These are phyloP conservation scores for Pseudorhiza aurosa DNA, from an alignment of 30 jellyfish, hydroid and myxozoan genomes.

Conservation along the genomic window DNA sequence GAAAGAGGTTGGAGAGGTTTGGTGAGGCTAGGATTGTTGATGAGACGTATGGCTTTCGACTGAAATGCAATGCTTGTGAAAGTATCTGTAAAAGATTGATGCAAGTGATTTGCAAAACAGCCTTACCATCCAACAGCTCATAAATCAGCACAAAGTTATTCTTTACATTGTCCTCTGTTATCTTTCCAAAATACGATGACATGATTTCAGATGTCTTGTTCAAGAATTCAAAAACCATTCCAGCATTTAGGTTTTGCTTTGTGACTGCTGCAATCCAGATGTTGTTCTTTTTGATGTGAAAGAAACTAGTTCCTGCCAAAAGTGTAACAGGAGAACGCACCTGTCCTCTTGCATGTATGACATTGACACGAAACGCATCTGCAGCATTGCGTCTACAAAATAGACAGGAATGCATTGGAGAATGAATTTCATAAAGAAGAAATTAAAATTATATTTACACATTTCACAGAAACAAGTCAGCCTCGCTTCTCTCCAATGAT, in stretches of 20 bases:
- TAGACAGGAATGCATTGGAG: too few species aligned
- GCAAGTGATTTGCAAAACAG: background rate
- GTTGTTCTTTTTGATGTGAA: conserved; percentile 87
- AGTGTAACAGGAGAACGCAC: conserved; percentile 96
- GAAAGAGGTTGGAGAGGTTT: too few species aligned
- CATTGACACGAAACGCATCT: conserved; percentile 96
- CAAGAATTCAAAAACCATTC: conserved; percentile 93
- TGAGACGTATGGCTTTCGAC: too few species aligned
- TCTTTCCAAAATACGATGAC: conserved; percentile 90
- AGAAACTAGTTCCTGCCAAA: conserved; percentile 90
- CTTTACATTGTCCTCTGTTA: conserved; percentile 87
- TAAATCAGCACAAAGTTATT: conserved; percentile 87
- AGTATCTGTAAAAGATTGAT: background rate
- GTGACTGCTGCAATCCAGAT: conserved; percentile 95
- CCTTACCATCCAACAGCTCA: conserved; percentile 94
- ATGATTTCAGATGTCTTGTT: conserved; percentile 82
- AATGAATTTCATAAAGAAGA: too few species aligned
- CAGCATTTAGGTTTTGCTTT: conserved; percentile 90
- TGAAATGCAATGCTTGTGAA: background rate
- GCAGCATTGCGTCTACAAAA: conserved; percentile 89
- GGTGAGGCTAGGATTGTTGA: too few species aligned
- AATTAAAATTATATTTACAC: too few species aligned
- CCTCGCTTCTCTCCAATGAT: too few species aligned
- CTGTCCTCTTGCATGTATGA: conserved; percentile 94
- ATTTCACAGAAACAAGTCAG: too few species aligned